These are phyloP conservation scores for Ailuropoda melanoleuca DNA, from an alignment of 2,113 vertebrate species.

Conservation along the genomic window DNA sequence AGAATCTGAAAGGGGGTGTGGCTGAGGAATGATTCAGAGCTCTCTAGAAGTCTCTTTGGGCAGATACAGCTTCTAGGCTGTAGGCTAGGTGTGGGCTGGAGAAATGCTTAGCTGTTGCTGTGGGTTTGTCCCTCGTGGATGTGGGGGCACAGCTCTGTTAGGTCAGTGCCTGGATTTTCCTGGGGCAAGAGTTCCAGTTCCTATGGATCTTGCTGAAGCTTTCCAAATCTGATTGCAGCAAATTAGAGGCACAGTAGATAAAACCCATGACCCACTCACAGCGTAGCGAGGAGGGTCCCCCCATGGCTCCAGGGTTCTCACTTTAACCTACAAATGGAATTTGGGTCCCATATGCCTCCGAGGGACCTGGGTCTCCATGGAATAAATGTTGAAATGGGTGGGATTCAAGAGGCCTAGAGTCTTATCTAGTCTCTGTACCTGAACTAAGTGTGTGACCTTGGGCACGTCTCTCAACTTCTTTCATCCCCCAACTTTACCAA, in stretches of 20 bases:
- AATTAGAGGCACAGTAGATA: constrained; percentile 3
- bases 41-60: not conserved
- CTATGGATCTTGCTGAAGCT: not conserved
- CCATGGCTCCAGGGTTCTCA: not conserved
- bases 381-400: not conserved
- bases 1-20: constrained; percentile 36
- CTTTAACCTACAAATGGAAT: not conserved
- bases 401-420: not conserved
- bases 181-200: not conserved
- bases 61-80: not conserved
- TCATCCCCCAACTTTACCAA: not conserved
- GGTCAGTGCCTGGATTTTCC: not conserved
- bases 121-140: not conserved
- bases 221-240: not conserved
- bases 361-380: not conserved
- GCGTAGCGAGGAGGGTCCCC: not conserved
- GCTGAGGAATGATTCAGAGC: constrained; percentile 48
- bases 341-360: not conserved
- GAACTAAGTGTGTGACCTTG: not conserved
- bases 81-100: not conserved
- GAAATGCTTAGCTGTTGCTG: not conserved
- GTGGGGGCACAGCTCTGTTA: not conserved
- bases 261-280: not conserved
- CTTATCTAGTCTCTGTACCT: not conserved
- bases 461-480: not conserved